Evolutionary conservation across 2,888 invertebrate genomes (phyloP).

Genomic region (Saturnia japonica): DNA sequence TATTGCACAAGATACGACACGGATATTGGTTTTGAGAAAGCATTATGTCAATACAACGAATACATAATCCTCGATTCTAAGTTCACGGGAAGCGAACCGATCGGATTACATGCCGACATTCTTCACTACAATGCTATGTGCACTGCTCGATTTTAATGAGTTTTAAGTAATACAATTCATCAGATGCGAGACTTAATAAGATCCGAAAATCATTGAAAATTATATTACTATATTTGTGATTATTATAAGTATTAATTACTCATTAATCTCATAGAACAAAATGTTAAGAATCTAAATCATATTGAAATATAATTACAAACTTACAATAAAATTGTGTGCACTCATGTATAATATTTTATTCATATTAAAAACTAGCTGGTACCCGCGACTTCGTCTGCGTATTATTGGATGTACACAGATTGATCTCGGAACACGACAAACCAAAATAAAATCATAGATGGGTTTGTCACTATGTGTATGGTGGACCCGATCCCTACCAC

Average conservation of each 20-base stretch:
- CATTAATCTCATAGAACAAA: no score
- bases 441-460: no score
- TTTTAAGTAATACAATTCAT: neutral
- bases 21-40: conserved; percentile 63
- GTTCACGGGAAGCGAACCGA: conserved; percentile 59
- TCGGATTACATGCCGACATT: conserved; percentile 61
- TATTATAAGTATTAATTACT: neutral
- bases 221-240: neutral
- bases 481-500: no score
- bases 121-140: conserved; percentile 47
- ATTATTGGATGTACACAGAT: no score
- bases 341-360: no score
- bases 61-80: conserved; percentile 51
- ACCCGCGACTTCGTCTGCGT: no score
- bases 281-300: no score
- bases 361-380: no score
- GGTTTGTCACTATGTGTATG: no score
- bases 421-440: no score
- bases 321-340: no score
- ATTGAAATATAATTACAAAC: no score
- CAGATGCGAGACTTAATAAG: neutral
- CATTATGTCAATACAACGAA: conserved; percentile 63
- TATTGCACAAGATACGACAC: neutral
- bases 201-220: neutral
- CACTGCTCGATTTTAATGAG: neutral